These are phyloP conservation scores for Motacilla alba DNA, from an alignment of 2,113 vertebrate species.

Conservation along the genomic window DNA sequence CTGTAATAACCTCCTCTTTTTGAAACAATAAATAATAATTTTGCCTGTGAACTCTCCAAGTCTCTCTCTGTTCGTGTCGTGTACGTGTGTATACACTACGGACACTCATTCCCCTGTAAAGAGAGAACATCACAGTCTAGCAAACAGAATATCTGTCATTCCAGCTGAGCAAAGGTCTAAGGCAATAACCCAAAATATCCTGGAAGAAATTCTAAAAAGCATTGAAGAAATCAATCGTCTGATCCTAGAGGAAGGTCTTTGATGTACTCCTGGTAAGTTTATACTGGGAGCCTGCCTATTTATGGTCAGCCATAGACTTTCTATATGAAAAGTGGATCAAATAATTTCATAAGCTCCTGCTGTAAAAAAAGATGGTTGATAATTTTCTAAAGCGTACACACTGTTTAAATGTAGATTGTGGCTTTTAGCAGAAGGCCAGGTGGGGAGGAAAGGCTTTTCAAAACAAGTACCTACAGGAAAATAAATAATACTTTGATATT, in stretches of 20 bases:
- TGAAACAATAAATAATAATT: slow-evolving; percentile 63
- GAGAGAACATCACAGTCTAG: slow-evolving; percentile 59
- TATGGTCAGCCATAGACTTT: slow-evolving; percentile 58
- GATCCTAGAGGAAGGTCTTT: slow-evolving; percentile 75
- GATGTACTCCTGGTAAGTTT: slow-evolving; percentile 75
- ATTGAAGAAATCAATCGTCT: slow-evolving; percentile 75
- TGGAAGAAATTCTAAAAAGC: slow-evolving; percentile 71
- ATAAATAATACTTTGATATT: slow-evolving; percentile 76
- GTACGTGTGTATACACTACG: slow-evolving; percentile 5
- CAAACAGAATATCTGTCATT: slow-evolving; percentile 70
- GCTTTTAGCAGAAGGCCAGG: slow-evolving; percentile 64
- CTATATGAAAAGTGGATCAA: slow-evolving; percentile 59
- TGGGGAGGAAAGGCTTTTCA: slow-evolving; percentile 67
- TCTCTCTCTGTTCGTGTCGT: neutral
- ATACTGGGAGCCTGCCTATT: slow-evolving; percentile 74
- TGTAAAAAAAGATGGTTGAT: slow-evolving; percentile 37
- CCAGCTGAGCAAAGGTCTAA: slow-evolving; percentile 70
- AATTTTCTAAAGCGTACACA: slow-evolving; percentile 26
- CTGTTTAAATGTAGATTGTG: slow-evolving; percentile 42
- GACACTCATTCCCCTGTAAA: slow-evolving; percentile 36
- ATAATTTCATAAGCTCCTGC: slow-evolving; percentile 45
- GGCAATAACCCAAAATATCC: slow-evolving; percentile 75
- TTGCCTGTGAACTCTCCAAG: slow-evolving; percentile 60
- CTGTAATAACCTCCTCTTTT: slow-evolving; percentile 34
- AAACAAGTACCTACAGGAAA: slow-evolving; percentile 74